Evolutionary conservation across 2,888 invertebrate species (phyloP).

Genomic region (Campaea margaritaria): DNA sequence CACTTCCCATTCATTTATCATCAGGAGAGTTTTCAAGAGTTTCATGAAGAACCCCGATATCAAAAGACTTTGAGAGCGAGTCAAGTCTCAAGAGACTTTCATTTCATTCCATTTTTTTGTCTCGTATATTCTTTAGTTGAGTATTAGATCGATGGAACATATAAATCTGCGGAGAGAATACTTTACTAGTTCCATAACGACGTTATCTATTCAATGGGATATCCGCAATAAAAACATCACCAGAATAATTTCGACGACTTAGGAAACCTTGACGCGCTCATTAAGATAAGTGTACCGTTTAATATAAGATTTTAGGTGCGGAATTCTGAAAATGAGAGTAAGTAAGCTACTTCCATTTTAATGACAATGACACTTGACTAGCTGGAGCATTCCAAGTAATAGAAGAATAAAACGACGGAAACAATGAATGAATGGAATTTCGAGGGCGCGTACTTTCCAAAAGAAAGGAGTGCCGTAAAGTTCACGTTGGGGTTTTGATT

Average conservation of each 20-base stretch:
- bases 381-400: constrained; percentile 8
- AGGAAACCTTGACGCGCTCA: constrained; percentile 29
- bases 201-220: constrained; percentile 19
- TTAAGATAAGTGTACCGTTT: constrained; percentile 35
- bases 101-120: constrained; percentile 19
- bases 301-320: constrained; percentile 25
- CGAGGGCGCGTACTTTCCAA: constrained; percentile 45
- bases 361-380: not conserved
- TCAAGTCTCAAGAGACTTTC: constrained; percentile 16
- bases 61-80: constrained; percentile 28
- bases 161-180: constrained; percentile 12
- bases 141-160: not conserved
- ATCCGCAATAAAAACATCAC: constrained; percentile 15
- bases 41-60: constrained; percentile 46
- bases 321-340: constrained; percentile 30
- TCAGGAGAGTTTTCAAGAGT: constrained; percentile 52
- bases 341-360: constrained; percentile 19
- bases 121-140: constrained; percentile 2
- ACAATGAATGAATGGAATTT: constrained; percentile 45
- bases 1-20: constrained; percentile 68
- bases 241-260: constrained; percentile 24
- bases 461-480: constrained; percentile 48
- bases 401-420: constrained; percentile 30
- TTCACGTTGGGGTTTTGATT: constrained; percentile 45
- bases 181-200: constrained; percentile 14